Conservation (phyloP, 2,113 vertebrate genomes). For the Myiagra hebetior region DNA sequence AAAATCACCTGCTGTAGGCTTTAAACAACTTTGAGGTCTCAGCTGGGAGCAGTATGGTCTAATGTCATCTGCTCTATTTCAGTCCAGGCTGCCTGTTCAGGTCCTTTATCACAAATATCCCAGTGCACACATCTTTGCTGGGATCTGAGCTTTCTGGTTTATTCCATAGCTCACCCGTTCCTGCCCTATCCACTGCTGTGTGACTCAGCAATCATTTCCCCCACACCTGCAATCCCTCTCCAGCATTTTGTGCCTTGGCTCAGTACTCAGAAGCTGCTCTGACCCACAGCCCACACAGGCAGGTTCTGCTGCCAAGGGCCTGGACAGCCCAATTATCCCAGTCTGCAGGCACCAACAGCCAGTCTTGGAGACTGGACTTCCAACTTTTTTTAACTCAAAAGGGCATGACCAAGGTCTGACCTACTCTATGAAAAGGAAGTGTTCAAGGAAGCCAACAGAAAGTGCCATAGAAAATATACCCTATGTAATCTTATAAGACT, state of each 20-base stretch:
- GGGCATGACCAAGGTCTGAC: fast-evolving
- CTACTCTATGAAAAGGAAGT: background rate
- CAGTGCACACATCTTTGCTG: background rate
- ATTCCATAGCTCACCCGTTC: background rate
- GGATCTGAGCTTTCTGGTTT: background rate
- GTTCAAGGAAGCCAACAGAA: background rate
- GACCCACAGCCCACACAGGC: background rate
- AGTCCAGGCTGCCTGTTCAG: background rate
- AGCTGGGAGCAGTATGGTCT: background rate
- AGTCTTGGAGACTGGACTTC: background rate
- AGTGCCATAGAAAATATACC: background rate
- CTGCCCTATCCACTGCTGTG: background rate
- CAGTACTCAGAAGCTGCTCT: background rate
- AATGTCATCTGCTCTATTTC: background rate
- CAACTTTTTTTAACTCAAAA: background rate
- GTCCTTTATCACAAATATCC: background rate
- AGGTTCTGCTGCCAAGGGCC: background rate
- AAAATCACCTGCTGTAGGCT: background rate
- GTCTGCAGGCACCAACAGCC: background rate
- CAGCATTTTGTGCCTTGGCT: background rate
- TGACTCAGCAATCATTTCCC: background rate
- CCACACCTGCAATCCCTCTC: background rate
- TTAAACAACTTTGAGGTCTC: background rate
- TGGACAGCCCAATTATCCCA: fast-evolving
- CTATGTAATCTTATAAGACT: background rate